Conservation (phyloP, 2,888 invertebrate genomes). For the Drepanosiphum platanoidis region DNA sequence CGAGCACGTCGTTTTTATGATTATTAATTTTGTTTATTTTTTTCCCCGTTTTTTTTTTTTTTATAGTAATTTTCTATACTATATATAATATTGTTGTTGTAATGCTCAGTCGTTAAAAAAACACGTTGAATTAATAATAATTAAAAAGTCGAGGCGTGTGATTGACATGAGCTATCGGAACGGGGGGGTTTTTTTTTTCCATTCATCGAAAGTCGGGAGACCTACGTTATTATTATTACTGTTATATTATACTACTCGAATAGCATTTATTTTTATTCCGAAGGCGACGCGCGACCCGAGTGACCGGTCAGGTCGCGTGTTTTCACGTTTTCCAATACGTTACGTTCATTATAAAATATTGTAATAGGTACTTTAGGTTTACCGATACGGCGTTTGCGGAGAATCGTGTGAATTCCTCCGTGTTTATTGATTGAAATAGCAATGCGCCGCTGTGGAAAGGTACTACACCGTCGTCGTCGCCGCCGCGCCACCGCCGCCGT, state of each 20-base stretch:
- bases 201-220: too few relatives aligned
- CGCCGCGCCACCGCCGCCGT: not conserved
- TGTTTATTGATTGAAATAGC: conserved; percentile 16
- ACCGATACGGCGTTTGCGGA: not conserved
- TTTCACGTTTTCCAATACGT: not conserved
- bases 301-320: not conserved
- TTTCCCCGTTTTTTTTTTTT: too few relatives aligned
- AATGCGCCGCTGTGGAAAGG: not conserved
- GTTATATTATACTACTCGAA: too few relatives aligned
- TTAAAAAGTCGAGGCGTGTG: not conserved
- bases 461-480: not conserved
- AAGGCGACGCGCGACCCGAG: not conserved
- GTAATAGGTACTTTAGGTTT: not conserved
- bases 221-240: too few relatives aligned
- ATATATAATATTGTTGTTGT: too few relatives aligned
- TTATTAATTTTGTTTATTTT: too few relatives aligned
- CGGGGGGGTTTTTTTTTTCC: too few relatives aligned
- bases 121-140: not conserved
- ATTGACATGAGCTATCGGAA: too few relatives aligned
- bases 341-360: not conserved
- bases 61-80: not conserved
- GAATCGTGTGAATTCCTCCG: conserved; percentile 13
- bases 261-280: too few relatives aligned
- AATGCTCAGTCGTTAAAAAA: not conserved
- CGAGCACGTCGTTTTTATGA: not conserved